Base-by-base conservation (phyloP, 2,113 vertebrate genomes). In the Percina caprodes region DNA sequence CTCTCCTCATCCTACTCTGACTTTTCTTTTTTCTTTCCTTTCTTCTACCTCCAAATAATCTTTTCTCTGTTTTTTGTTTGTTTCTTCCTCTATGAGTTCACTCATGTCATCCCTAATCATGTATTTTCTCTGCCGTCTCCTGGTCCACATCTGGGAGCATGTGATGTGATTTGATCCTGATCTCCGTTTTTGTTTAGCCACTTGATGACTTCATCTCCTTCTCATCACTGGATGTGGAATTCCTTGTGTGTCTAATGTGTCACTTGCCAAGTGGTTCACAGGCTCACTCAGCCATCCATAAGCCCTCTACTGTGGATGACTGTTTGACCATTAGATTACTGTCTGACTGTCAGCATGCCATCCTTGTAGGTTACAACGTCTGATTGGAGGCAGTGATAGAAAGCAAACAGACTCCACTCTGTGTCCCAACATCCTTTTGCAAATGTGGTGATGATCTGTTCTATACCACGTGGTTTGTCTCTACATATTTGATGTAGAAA, bases 141-240 rank as follows among this genome's bases (percentile, higher is more conserved):
- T 79, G 56, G 15, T 70, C 67, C 76, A 87, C 90, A 88, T 89
- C 84, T 89, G 86, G 72, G 63, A 73, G 54, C 61, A 46, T 77
- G 26, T 42, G 59, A 52, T 63, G 30, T 59, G 77, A 82, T 62
- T 74, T 60, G 72, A 80, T 73, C 54, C 55, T 61, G 69, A 76
- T 73, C 69, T 75, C 65, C 7, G 12, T 77, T 84, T 85, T 82
- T 42, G 23, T 82, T 71, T 39, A 61, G 39, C 48, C 66, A 58
- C 85, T 84, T 85, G 77, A 91, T 88, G 86, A 91, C 87, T 87
- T 87, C 86, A 89, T 92, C 61, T 87, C 68, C 77, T 39, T 74
- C 80, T 91, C 83, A 88, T 90, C 83, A 86, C 69, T 83, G 71
- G 54, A 73, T 67, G 58, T 69, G 11, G 51, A 68, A 74, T 70